Base-by-base conservation (phyloP, 1,140 invertebrate species). In the Caenorhabditis latens region DNA sequence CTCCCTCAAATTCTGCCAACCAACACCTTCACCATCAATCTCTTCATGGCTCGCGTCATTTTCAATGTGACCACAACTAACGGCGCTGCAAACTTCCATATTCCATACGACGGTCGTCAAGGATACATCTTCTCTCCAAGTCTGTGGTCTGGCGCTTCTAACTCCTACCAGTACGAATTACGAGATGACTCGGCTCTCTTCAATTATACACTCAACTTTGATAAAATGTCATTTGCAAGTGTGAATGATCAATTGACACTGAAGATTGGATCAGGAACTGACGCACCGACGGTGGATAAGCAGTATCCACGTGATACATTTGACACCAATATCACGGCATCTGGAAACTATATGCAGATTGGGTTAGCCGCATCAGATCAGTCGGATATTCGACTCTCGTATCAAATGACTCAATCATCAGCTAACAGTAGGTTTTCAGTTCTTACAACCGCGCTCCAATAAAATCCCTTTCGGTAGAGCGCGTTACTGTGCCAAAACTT, bases 101-200 rank as follows among this genome's bases (percentile, higher is more conserved):
- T 8, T 13, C 43, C 71, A 21, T 79, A 43, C n/a, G n/a, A 24
- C 50, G 71, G 71, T 13, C 71, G 71, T 9, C 48, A 79, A 50
- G 71, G 71, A 79, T 24, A 50, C 43, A 79, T 79, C 14, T 79
- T 79, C 46, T 48, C 71, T 13, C 71, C 71, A 24, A 79, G 21
- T 9, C 19, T 50, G 6, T 79, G 71, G 71, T 50, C 40, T 16
- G 6, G 32, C 8, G 11, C 71, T 50, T 16, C 43, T 19, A 50
- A 79, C n/a, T 21, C 3, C n/a, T 79, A 50, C 71, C 48, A 50
- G n/a, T 79, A 79, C n/a, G 71, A 79, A 32, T 50, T 79, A 19
- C 71, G 71, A 21, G 46, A 79, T 14, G 71, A 79, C n/a, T 50
- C 71, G 0, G 16, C 48, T 4, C 7, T 79, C 4, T 79, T 21